Evolutionary conservation across 2,113 vertebrate species (phyloP).

Genomic region (Lichenostomus cassidix): DNA sequence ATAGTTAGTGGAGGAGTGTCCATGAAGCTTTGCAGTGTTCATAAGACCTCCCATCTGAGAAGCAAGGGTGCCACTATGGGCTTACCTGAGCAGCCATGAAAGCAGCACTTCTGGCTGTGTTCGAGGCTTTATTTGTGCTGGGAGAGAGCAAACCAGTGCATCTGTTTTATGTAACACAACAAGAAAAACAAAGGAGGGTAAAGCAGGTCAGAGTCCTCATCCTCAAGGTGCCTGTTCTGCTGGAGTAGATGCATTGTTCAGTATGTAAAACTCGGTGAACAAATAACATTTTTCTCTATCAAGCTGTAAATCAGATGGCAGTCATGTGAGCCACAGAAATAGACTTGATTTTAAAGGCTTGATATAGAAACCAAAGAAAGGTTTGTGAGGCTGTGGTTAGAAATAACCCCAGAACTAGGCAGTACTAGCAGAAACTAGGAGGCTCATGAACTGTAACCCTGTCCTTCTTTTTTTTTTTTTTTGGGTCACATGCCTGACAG

Average conservation of each 20-base stretch:
- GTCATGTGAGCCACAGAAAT: not conserved
- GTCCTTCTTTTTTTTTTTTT: rapidly evolving
- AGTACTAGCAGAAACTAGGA: not conserved
- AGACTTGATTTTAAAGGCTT: not conserved
- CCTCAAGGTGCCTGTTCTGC: not conserved
- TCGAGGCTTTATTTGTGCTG: not conserved
- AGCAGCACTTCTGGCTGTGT: not conserved
- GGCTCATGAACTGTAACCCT: not conserved
- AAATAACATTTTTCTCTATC: not conserved
- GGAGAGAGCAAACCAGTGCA: not conserved
- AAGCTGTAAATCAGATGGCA: not conserved
- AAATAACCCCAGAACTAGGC: not conserved
- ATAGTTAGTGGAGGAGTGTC: not conserved
- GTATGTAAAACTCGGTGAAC: not conserved
- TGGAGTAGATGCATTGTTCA: not conserved
- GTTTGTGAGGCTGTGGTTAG: not conserved
- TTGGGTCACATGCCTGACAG: not conserved
- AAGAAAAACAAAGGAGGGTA: not conserved
- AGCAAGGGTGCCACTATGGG: rapidly evolving
- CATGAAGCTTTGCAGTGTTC: not conserved
- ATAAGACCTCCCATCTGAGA: not conserved
- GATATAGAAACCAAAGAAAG: not conserved
- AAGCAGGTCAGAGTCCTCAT: not conserved
- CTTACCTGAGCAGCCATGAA: not conserved
- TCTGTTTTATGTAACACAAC: not conserved